Base-by-base conservation (phyloP, 2,797 vertebrate genomes). In the Pangasius mekongensis region DNA sequence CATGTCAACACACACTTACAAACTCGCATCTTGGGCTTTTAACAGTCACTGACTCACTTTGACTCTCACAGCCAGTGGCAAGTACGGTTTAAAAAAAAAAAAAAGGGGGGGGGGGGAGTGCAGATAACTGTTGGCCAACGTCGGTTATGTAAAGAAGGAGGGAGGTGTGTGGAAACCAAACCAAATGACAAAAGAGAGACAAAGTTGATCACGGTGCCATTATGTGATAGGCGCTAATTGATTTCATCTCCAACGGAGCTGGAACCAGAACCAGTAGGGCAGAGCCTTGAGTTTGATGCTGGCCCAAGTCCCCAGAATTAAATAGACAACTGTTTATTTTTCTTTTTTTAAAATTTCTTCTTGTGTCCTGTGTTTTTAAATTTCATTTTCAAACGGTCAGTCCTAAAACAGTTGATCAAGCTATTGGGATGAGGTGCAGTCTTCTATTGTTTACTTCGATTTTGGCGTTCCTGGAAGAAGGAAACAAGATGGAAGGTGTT, bases 391-490 rank as follows among this genome's bases (percentile, higher is more conserved):
- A 95, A 91, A 90, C 90, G 91, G 94, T 95, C 93, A 94, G 89
- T 95, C 94, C 94, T 93, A 96, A 95, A 92, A 94, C 93, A 92
- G 89, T 82, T 90, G 88, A 94, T 91, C 90, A 93, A 95, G 95
- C 93, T 94, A 94, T 92, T 93, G 91, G 89, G 94, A 92, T 92
- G 91, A 66, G 94, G 92, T 92, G 93, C 91, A 92, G 91, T 92
- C 95, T 95, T 96, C 96, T 94, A 97, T 92, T 94, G 96, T 96
- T 97, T 97, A 98, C 95, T 98, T 96, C 97, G 96, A 94, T 95
- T 97, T 96, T 98, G 98, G 92, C 97, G 98, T 95, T 99, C 98
- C 98, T 98, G 36, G 83, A 82, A 22, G 9, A 24, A 86, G 89
- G 24, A 36, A 16, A 83, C 74, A 83, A 80, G 36, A 24, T n/a